A percentile compares a stretch with the other conserved stretches of the same genome.
phyloP scores from a whole-genome alignment of 2,888 invertebrate genomes.

The Drosophila setosimentum region DNA sequence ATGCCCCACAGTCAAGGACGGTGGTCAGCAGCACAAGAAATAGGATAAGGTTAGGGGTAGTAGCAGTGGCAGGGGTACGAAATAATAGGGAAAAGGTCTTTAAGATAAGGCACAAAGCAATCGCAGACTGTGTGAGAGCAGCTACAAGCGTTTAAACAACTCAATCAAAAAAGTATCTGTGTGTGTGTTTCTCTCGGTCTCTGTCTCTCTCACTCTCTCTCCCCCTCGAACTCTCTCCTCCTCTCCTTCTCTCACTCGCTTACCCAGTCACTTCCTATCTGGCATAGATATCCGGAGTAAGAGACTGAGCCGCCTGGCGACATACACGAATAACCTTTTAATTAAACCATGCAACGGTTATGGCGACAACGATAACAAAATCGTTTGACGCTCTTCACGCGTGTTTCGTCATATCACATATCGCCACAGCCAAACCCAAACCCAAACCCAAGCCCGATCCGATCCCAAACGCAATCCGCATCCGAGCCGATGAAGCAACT shows the following conservation, averaged over 20 bases:
- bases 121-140: constrained; percentile 19
- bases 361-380: constrained; percentile 63
- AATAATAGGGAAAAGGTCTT: constrained; percentile 62
- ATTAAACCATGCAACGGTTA: constrained; percentile 77
- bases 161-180: constrained; percentile 51
- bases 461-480: constrained; percentile 30
- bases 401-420: constrained; percentile 67
- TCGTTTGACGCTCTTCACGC: constrained; percentile 74
- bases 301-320: constrained; percentile 36
- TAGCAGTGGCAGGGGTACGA: background rate
- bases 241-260: background rate
- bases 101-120: constrained; percentile 69
- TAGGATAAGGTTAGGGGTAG: background rate
- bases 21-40: constrained; percentile 1
- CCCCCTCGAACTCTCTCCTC: background rate
- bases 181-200: background rate
- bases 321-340: constrained; percentile 84
- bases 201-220: background rate
- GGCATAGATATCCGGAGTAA: constrained; percentile 22
- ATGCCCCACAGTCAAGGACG: constrained; percentile 69
- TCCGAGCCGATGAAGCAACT: constrained; percentile 28
- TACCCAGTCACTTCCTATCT: background rate
- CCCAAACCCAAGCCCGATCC: constrained; percentile 1
- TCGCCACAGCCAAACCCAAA: constrained; percentile 4
- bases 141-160: constrained; percentile 47